Base-by-base conservation (phyloP, 2,888 invertebrate species). In the Torymus aiolomorphi region DNA sequence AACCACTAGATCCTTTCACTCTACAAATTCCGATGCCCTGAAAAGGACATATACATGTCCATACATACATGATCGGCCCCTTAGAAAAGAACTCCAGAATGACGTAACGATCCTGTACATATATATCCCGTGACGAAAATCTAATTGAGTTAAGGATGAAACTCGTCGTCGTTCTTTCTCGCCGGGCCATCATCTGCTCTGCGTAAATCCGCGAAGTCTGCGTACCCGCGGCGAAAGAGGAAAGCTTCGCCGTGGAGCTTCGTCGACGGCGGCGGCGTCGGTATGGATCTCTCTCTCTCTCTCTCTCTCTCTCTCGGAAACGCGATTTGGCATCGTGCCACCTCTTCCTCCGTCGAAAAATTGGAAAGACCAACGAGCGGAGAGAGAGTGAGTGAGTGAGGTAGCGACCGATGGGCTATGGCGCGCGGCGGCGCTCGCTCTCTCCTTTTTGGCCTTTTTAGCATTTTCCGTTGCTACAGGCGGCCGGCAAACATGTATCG, bases 291-390 rank as follows among this genome's bases (percentile, higher is more conserved):
- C 14, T 4, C 49, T 42, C 42, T 4, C 49, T 42, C 49, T 42
- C 42, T 4, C 49, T 42, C 42, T 20, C 71, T 77, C 77, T 70
- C 14, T 4, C 49, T 42, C 42, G 42, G 42, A 42, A 20, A 61
- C 12, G 24, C 57, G 65, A 77, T 14, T 75, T 75, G 75, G 79
- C 79, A 66, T 5, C 65, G 65, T 49, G 79, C 79, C 75, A 79
- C 16, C 72, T n/a, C 72, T 49, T 54, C 54, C 63, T 16, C 54
- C 20, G 59, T 66, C 63, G 70, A 76, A 79, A 78, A 79, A 80
- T 80, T 71, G 80, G 71, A 71, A 71, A 80, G 79, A 70, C 75
- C 79, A 70, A 42, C 42, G 42, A 42, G 42, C 8, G 42, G 5
- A 42, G 42, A 42, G 42, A 42, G 42, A 42, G 42, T 8, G 42